Base-by-base conservation (phyloP, 2,888 invertebrate genomes). In the Eumacrocentrus americanus region DNA sequence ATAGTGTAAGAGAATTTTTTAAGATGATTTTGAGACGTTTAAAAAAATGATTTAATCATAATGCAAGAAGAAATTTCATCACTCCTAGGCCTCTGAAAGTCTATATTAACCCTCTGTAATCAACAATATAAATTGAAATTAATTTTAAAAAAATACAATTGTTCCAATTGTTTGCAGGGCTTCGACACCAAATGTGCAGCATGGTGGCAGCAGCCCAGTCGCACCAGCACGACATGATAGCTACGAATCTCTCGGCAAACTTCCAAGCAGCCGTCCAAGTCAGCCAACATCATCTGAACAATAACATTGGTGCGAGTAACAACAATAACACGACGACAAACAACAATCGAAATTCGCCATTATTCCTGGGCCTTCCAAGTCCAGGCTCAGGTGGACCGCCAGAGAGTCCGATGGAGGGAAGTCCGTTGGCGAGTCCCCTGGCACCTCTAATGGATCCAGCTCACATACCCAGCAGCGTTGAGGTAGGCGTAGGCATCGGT, bases 121-220 rank as follows among this genome's bases (percentile, higher is more conserved):
- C n/a, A n/a, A n/a, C n/a, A n/a, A 14, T 1, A 47, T 12, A 6
- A 25, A 25, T n/a, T 2, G 9, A 35, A 35, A 2, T 35, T 2
- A 35, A 35, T 35, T 57, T 35, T 20, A 47, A 47, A 11, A 9
- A 16, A 14, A n/a, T 25, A 2, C n/a, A 37, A 46, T 23, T 35
- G 18, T 9, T 51, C n/a, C 3, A 35, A 25, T 50, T 37, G 12
- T 37, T 53, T 62, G 34, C 69, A 80, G 80, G 91, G 42, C 83
- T 93, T 60, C 87, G 92, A 52, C 92, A 93, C 69, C 93, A 93
- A 81, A 92, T 93, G 91, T 90, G 90, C 85, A 89, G 87, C 80
- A 89, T 90, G 89, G 89, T 89, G 60, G 91, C 91, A 0, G 88
- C 88, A 3, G 82, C 82, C 3, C 80, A 80, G 47, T 79, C 80